These are phyloP conservation scores for Silvanus unidentatus DNA, from an alignment of 2,888 invertebrate genomes.

Conservation along the genomic window DNA sequence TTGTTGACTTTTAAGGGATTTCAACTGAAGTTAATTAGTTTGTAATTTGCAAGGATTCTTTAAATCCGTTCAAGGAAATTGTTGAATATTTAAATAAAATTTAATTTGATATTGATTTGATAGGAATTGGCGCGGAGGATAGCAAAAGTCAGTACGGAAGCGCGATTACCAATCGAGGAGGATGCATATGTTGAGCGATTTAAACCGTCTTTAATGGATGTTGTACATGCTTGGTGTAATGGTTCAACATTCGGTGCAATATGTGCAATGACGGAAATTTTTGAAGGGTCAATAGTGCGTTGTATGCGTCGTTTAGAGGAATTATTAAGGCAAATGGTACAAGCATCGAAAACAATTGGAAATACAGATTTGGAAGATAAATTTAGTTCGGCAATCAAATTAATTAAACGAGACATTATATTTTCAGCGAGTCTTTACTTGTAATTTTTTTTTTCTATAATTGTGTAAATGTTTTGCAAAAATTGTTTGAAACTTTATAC, in stretches of 20 bases:
- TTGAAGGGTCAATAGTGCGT: slow-evolving; percentile 86
- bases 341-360: slow-evolving; percentile 94
- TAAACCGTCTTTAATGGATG: slow-evolving; percentile 94
- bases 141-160: slow-evolving; percentile 79
- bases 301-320: slow-evolving; percentile 96
- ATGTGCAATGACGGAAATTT: slow-evolving; percentile 94
- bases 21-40: too few relatives aligned
- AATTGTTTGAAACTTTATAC: not conserved
- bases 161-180: slow-evolving; percentile 82
- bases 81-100: too few relatives aligned
- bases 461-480: slow-evolving; percentile 8
- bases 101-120: too few relatives aligned
- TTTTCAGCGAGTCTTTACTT: slow-evolving; percentile 97
- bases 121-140: slow-evolving; percentile 89
- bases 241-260: slow-evolving; percentile 87
- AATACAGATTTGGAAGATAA: slow-evolving; percentile 93
- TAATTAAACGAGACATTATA: slow-evolving; percentile 97
- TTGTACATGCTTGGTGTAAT: slow-evolving; percentile 93
- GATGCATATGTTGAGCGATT: slow-evolving; percentile 88
- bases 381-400: slow-evolving; percentile 85
- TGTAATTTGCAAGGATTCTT: too few relatives aligned
- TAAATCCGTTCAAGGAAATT: too few relatives aligned
- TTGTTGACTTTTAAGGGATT: too few relatives aligned
- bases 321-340: slow-evolving; percentile 88
- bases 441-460: slow-evolving; percentile 44